These are phyloP conservation scores for Notolabrus celidotus DNA, from an alignment of 2,797 vertebrate species.

Conservation along the genomic window DNA sequence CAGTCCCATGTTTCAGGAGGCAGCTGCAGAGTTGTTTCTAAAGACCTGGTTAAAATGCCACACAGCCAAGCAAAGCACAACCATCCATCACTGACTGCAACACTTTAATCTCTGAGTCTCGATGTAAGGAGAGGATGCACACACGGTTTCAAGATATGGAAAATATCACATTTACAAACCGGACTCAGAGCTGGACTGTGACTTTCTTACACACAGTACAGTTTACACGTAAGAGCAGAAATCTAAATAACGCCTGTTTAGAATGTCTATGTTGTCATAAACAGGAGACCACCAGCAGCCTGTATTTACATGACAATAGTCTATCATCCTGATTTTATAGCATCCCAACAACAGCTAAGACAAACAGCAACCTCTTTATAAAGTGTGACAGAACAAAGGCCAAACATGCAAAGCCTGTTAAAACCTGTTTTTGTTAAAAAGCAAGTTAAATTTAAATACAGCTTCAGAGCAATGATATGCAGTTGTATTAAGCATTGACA, in stretches of 20 bases:
- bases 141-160: not conserved
- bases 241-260: slow-evolving; percentile 34
- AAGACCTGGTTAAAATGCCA: slow-evolving; percentile 82
- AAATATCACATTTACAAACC: slow-evolving; percentile 14
- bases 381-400: slow-evolving; percentile 45
- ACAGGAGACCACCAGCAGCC: slow-evolving; percentile 47
- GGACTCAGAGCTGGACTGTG: not conserved
- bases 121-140: slow-evolving; percentile 27
- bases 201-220: slow-evolving; percentile 1
- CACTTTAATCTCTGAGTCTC: slow-evolving; percentile 41
- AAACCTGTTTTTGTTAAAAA: slow-evolving; percentile 13
- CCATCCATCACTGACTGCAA: slow-evolving; percentile 74
- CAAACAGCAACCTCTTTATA: slow-evolving; percentile 56
- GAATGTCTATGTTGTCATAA: slow-evolving; percentile 16
- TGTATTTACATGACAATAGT: slow-evolving; percentile 67
- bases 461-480: not conserved
- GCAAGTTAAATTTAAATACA: slow-evolving; percentile 14
- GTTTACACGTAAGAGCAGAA: slow-evolving; percentile 25
- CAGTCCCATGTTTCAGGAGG: slow-evolving; percentile 70
- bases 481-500: too few species aligned
- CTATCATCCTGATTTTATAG: slow-evolving; percentile 38
- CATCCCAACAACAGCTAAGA: slow-evolving; percentile 46
- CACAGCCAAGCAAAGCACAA: slow-evolving; percentile 69
- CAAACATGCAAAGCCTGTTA: slow-evolving; percentile 15
- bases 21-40: slow-evolving; percentile 82